These are phyloP conservation scores for Neomorphus geoffroyi DNA, from an alignment of 2,797 vertebrate species.

Conservation along the genomic window DNA sequence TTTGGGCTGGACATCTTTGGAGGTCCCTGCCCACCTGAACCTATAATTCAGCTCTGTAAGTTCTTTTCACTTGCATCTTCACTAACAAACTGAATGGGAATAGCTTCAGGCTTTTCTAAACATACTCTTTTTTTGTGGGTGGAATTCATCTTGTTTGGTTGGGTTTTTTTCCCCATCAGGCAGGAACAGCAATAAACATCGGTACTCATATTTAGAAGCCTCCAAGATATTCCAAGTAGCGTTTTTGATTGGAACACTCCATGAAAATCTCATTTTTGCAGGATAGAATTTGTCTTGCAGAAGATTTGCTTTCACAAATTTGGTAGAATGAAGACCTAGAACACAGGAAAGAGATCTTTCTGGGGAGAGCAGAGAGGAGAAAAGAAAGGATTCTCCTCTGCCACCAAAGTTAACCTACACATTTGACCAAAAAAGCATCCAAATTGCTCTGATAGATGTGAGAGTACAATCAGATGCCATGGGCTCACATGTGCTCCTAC, in stretches of 20 bases:
- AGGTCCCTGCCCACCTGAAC: background rate
- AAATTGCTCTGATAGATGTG: background rate
- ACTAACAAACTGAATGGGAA: background rate
- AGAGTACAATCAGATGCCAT: background rate
- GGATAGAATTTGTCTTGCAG: background rate
- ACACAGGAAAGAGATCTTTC: background rate
- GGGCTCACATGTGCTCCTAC: background rate
- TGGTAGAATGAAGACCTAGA: background rate
- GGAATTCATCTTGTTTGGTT: background rate
- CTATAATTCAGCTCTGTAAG: background rate
- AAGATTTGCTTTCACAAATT: background rate
- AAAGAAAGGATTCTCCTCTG: background rate
- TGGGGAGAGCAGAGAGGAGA: background rate
- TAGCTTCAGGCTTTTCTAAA: background rate
- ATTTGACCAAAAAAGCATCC: background rate
- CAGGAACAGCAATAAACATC: background rate
- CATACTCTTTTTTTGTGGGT: background rate
- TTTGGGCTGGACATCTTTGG: background rate
- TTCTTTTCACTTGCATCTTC: background rate
- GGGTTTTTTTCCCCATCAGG: background rate
- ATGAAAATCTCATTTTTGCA: background rate
- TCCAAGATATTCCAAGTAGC: background rate
- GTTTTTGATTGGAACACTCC: background rate
- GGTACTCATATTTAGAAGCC: background rate
- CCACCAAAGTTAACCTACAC: background rate